Evolutionary conservation across 2,888 invertebrate genomes (phyloP), one percentile per base, ranked within the genome.

Genomic region (Ormyrus rosae): DNA sequence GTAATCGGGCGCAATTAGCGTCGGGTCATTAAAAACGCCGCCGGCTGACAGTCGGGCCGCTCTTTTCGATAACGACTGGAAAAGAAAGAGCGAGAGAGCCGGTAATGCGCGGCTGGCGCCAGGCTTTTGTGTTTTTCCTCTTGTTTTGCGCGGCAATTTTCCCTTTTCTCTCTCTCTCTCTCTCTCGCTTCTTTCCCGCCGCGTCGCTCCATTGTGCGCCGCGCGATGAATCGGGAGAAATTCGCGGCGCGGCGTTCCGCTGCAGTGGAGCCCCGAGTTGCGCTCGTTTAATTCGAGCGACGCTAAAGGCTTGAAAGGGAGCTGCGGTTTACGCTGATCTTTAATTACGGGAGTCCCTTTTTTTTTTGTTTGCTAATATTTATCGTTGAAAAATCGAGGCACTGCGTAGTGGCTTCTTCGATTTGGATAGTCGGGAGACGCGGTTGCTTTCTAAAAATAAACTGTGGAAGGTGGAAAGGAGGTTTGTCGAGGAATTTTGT

Each of bases 1-100:
- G 65, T 69, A 83, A 84, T 81, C 80, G 75, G 53, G 10, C 55
- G 78, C 77, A 84, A 83, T 83, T 83, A 84, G 80, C 80, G 45
- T 46, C 72, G 81, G 76, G 67, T 83, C 83, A 83, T 84, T 81
- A 78, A 71, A 68, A 78, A 45, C 68, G 70, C 6, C 13, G 34
- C 50, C 50, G 60, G 50, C 9, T 19, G 19, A 70, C 8, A 10
- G 5, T 45, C 46, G 61, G 64, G 64, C 55, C 55, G 61, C 6
- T 46, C 34, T 34, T 65, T 34, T 53, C 51, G 51, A 70, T 71
- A 51, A 58, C 65, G 19, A 8, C 10, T 34, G 34, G 34, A 34
- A 34, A 34, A 34, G 34, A 34, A 34, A 34, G 34, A 34, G 34
- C 34, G 34, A 34, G 48, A 74, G 9, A 19, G 19, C 19, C 11